Base-by-base conservation (phyloP, 2,113 vertebrate genomes). In the Crypturellus undulatus region DNA sequence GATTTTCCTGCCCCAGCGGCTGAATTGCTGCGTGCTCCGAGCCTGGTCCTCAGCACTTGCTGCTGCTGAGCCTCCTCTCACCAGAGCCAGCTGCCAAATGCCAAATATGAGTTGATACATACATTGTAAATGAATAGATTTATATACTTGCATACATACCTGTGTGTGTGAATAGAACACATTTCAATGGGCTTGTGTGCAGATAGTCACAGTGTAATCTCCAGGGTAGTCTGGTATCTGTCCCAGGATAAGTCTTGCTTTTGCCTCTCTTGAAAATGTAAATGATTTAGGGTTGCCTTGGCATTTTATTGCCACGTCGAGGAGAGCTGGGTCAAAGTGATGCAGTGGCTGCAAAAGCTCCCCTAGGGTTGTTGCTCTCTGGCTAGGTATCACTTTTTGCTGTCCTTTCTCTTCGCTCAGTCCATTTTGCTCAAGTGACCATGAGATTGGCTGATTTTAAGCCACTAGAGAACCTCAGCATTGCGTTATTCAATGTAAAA, bases 41-140 rank as follows among this genome's bases (percentile, higher is more conserved):
- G 26, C 15, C 45, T 1, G 0, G 22, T 30, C 34, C 1, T 1
- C 22, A 76, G 52, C 43, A 17, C 60, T 56, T 24, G 3, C 36
- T 78, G 80, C 2, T n/a, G 26, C 60, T 3, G 2, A 16, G 7
- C 10, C 10, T 1, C 0, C 34, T 40, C 73, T 86, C 80, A 43
- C 16, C 84, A n/a, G 36, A 32, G 34, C 40, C 24, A 26, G 21
- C 32, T 63, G 10, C 22, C 8, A 0, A 2, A 19, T 6, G 22
- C 1, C 22, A 70, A 40, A 32, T 14, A 12, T 1, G 11, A 10
- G 7, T 24, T 78, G 51, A 13, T 63, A 9, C 12, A 32, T 34
- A 24, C 34, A 36, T 70, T 19, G 26, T 51, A 34, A 49, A 51
- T 51, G 51, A 38, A 36, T 49, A 58, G 54, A 32, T 58, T 58